Base-by-base conservation (phyloP, 2,888 invertebrate genomes). In the Torymus tubicola region DNA sequence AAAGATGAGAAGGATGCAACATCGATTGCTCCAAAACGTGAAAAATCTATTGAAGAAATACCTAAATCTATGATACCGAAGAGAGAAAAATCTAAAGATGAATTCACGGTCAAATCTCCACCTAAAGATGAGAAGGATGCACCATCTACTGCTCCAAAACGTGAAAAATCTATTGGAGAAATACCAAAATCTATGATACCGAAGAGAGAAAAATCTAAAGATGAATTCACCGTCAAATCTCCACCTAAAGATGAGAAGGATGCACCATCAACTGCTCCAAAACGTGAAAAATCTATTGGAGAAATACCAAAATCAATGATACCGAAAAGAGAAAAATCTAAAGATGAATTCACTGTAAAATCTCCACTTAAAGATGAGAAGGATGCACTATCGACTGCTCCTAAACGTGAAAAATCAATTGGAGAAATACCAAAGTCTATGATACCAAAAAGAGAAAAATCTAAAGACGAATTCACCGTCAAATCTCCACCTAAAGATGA, bases 111-210 rank as follows among this genome's bases (percentile, higher is more conserved):
- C 0, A 65, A 67, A 60, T 72, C 72, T 0, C 58, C 72, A 13
- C 52, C 65, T 1, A 42, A 10, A 3, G 60, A 57, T n/a, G 60
- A 58, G 2, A 70, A 70, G 16, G 4, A 13, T 24, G 31, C 64
- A 24, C 21, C 21, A 2, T 21, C 21, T 2, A 21, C 21, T 21
- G 21, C 21, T 21, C 21, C 21, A 2, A 21, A 21, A 21, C 14
- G 73, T 11, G 79, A 79, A 73, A 70, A 64, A 61, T 80, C 80
- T 13, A 64, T 58, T 11, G 73, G 63, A 10, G 74, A 74, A 69
- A 79, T 79, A 50, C 74, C 79, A 13, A 68, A 74, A 42, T 79
- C 74, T 13, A 79, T 73, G 74, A 79, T 79, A 50, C 79, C 79
- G 2, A 5, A 16, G 13, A 60, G 73, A 57, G 79, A 79, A 65